These are phyloP conservation scores for Chelonia mydas DNA, from an alignment of 2,797 vertebrate genomes.

Conservation along the genomic window DNA sequence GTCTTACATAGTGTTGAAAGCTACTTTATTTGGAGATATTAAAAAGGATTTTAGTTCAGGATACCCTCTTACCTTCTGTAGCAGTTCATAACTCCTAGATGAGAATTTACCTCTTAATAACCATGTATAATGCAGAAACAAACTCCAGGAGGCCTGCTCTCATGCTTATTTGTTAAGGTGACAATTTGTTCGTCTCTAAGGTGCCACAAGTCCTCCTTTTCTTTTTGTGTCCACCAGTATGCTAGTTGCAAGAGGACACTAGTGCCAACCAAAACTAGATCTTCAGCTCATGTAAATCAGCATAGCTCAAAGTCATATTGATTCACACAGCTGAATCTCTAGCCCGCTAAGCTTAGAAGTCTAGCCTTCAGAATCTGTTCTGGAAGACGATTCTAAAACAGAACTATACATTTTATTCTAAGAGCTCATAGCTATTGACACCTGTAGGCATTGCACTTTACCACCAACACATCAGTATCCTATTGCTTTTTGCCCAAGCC, in stretches of 20 bases:
- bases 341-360: fast-evolving
- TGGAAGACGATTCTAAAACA: background rate
- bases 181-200: too few relatives aligned
- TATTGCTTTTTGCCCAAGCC: background rate
- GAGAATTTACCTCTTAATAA: background rate
- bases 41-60: fast-evolving
- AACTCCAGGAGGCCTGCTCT: fast-evolving
- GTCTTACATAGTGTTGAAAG: background rate
- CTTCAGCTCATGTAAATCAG: background rate
- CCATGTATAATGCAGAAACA: fast-evolving
- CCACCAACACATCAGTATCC: background rate
- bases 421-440: background rate
- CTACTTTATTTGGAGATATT: background rate
- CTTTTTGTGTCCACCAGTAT: too few relatives aligned
- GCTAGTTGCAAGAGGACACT: background rate
- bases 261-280: background rate
- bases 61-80: background rate
- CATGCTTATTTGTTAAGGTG: background rate
- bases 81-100: background rate
- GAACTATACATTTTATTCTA: background rate
- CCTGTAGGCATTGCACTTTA: background rate
- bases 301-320: fast-evolving
- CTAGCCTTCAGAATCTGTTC: background rate
- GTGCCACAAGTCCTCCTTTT: too few relatives aligned
- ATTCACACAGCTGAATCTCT: background rate